A percentile compares a stretch with the other conserved stretches of the same genome.
These are phyloP conservation scores for Neuroterus valhalla DNA, from an alignment of 1,140 invertebrate species.

Conservation along the genomic window DNA sequence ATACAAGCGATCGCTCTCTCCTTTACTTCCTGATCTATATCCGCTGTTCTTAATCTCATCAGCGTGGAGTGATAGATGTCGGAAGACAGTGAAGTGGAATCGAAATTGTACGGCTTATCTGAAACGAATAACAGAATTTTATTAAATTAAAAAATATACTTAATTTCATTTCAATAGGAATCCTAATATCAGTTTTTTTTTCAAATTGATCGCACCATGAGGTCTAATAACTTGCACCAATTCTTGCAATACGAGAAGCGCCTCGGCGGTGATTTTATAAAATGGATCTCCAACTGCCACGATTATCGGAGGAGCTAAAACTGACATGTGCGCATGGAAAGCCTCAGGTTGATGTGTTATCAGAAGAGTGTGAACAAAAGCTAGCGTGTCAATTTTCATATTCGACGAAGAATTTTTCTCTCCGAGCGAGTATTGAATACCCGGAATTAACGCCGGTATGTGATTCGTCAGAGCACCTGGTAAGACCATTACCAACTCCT, in stretches of 20 bases:
- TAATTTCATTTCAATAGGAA: slow-evolving; percentile 20
- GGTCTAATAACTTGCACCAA: slow-evolving; percentile 96
- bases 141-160: slow-evolving; percentile 4
- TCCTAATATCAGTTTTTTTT: slow-evolving; percentile 5
- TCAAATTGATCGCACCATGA: slow-evolving; percentile 77
- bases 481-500: slow-evolving; percentile 91
- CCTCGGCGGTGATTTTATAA: slow-evolving; percentile 98
- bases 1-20: slow-evolving; percentile 98
- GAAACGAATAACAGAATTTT: slow-evolving; percentile 33
- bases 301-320: slow-evolving; percentile 91
- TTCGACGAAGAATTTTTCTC: slow-evolving; percentile 97
- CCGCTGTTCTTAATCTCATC: slow-evolving; percentile 91
- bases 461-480: slow-evolving; percentile 92
- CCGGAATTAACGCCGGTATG: slow-evolving; percentile 89
- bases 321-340: slow-evolving; percentile 84
- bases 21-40: slow-evolving; percentile 99
- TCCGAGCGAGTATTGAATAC: slow-evolving; percentile 92
- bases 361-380: slow-evolving; percentile 93
- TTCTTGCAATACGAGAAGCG: slow-evolving; percentile 93
- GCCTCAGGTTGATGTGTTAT: slow-evolving; percentile 86
- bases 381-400: slow-evolving; percentile 98
- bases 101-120: slow-evolving; percentile 79
- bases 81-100: slow-evolving; percentile 86
- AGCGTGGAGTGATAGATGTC: slow-evolving; percentile 92
- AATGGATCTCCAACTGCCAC: slow-evolving; percentile 94